Base-by-base conservation (phyloP, 2,888 invertebrate genomes). In the Parnassius orleans region DNA sequence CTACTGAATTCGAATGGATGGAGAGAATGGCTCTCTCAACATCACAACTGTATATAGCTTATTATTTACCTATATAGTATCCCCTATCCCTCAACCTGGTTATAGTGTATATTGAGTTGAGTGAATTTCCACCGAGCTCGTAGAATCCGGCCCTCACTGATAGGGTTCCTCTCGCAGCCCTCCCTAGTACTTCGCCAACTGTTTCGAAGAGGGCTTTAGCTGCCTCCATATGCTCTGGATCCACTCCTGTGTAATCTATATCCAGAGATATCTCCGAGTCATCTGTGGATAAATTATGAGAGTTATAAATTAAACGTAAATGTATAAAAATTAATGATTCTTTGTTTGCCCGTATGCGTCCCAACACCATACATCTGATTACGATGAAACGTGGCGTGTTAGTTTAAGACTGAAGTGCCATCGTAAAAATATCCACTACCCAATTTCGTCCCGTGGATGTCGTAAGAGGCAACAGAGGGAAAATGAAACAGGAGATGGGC, bases 21-120 rank as follows among this genome's bases (percentile, higher is more conserved):
- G n/a, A n/a, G n/a, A n/a, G n/a, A n/a, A n/a, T n/a, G n/a, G n/a
- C n/a, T n/a, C n/a, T n/a, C n/a, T n/a, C n/a, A n/a, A n/a, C n/a
- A n/a, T n/a, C n/a, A n/a, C n/a, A n/a, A 19, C 2, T 19, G 19
- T 19, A 19, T 2, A 19, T 19, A 19, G 19, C 19, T 19, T 19
- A 19, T 19, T 19, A 19, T 33, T 33, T 80, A 93, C 96, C 94
- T 69, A 97, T 95, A 70, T 93, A 93, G 77, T 95, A 97, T 11
- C 96, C 96, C 74, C 94, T 94, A 61, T 97, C 96, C 53, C 94
- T 92, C 56, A 98, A 80, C 74, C 93, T 93, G 0, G 96, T 95
- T 9, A 97, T 96, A 0, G 96, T 96, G 69, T 93, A 95, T 63
- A 97, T 95, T 0, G 97, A 96, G 79, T 97, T 97, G 19, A 97